Evolutionary conservation across 2,113 vertebrate species (phyloP).

Genomic region (Tetraodon nigroviridis): DNA sequence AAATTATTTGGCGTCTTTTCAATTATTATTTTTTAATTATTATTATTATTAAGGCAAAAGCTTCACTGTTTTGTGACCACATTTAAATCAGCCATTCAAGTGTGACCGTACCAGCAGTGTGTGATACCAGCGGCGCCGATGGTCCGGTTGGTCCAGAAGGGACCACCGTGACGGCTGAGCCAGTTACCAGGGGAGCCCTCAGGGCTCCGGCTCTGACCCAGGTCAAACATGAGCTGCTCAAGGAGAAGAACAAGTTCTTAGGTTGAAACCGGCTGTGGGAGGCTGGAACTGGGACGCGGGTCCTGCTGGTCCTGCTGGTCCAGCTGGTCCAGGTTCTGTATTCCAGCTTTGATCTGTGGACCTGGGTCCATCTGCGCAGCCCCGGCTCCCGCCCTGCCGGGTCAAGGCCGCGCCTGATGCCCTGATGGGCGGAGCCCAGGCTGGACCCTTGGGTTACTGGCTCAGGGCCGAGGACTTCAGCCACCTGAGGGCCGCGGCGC

Average conservation of each 20-base stretch:
- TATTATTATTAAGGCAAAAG: neutral
- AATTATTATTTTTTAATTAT: too few species aligned
- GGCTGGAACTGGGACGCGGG: slow-evolving; percentile 38
- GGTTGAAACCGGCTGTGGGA: neutral
- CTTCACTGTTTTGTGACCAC: neutral
- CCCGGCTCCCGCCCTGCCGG: slow-evolving; percentile 30
- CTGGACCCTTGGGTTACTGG: neutral
- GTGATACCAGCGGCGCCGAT: neutral
- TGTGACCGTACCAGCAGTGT: too few species aligned
- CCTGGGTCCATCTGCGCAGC: slow-evolving; percentile 22
- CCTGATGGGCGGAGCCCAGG: slow-evolving; percentile 68
- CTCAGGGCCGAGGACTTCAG: slow-evolving; percentile 74
- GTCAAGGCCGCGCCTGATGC: slow-evolving; percentile 74
- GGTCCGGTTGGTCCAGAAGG: neutral
- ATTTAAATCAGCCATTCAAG: too few species aligned
- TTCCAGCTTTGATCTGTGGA: slow-evolving; percentile 32
- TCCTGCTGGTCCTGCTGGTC: too few species aligned
- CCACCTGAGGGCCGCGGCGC: slow-evolving; percentile 78
- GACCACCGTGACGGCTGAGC: neutral
- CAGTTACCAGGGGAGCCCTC: neutral
- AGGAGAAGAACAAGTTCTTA: too few species aligned
- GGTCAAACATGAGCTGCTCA: neutral
- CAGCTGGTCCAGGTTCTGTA: slow-evolving; percentile 14
- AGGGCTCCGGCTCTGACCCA: neutral
- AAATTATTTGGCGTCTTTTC: too few species aligned